A percentile compares a stretch with the other conserved stretches of the same genome.
These are phyloP conservation scores for Merodon equestris DNA, from an alignment of 2,888 invertebrate genomes.

Conservation along the genomic window DNA sequence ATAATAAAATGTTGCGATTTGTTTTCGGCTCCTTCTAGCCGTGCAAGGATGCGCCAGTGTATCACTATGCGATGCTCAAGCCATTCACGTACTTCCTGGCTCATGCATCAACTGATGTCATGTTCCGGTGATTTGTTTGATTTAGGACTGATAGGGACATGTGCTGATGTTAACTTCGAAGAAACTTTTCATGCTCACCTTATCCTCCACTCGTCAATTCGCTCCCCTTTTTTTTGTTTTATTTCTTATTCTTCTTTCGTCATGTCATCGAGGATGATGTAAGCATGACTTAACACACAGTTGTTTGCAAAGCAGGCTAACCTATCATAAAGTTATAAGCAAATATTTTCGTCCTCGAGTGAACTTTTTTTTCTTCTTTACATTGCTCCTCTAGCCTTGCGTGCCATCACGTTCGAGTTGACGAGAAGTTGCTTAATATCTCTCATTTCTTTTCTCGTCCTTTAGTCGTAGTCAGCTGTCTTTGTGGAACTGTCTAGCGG, in stretches of 20 bases:
- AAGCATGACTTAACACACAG: constrained; percentile 42
- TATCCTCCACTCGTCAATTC: neutral
- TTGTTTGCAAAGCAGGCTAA: constrained; percentile 43
- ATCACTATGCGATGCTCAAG: neutral
- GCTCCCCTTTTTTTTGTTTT: constrained; percentile 7
- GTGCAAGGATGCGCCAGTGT: constrained; percentile 6
- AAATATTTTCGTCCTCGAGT: constrained; percentile 29
- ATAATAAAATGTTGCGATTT: constrained; percentile 64
- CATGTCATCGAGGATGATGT: constrained; percentile 57
- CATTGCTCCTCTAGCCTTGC: constrained; percentile 19
- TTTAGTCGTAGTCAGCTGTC: neutral
- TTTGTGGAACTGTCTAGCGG: neutral
- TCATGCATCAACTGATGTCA: constrained; percentile 38
- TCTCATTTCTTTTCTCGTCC: constrained; percentile 1
- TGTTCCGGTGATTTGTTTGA: constrained; percentile 24
- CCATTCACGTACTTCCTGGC: constrained; percentile 1
- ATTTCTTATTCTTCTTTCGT: constrained; percentile 30
- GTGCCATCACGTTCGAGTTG: constrained; percentile 48
- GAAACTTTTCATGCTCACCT: constrained; percentile 40
- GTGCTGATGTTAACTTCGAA: constrained; percentile 22
- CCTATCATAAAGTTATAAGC: constrained; percentile 63
- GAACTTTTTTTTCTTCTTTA: neutral
- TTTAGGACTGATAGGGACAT: neutral
- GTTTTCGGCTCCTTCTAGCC: constrained; percentile 5
- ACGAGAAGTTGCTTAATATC: constrained; percentile 51